Evolutionary conservation across 2,888 invertebrate genomes (phyloP), one percentile per base, ranked within the genome.

Genomic region (Epirrhoe alternata): DNA sequence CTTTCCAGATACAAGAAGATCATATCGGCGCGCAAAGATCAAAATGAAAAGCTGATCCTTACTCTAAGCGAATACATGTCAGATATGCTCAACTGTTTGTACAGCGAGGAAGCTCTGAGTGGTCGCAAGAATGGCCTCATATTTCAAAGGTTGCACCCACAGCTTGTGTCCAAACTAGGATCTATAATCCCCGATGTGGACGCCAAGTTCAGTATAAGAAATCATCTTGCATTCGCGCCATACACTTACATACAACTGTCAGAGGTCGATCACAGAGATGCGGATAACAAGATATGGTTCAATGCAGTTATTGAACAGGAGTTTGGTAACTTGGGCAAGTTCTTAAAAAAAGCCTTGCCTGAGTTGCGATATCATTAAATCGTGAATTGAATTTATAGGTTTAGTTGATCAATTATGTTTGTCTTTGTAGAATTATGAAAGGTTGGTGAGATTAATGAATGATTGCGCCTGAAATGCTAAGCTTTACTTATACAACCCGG

Each of bases 81-180:
- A 0, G 93, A 94, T 68, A 68, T 92, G 47, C 70, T 88, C n/a
- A 86, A 81, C 70, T 89, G 90, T 68, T 76, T 93, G n/a, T 88
- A 86, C 74, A 74, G 74, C 14, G 91, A 92, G 55, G 78, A 83
- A 38, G 79, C 82, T 0, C 63, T 93, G 0, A 77, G 73, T 14
- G 77, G 72, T 0, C 76, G 88, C 4, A 72, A 80, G 0, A 68
- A 74, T 30, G 90, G 93, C 0, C 68, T 87, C 1, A 72, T 91
- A 0, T 91, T 93, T 73, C 77, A 77, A 7, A 81, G 79, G 38
- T 61, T 94, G 2, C 82, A 85, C 8, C 86, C 86, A 0, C 81
- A 86, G n/a, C 58, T 88, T 0, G 85, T 88, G 0, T 76, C 77
- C 1, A 85, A 86, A 69, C 76, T 94, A 1, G 54, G n/a, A 0